Evolutionary conservation across 2,888 invertebrate species (phyloP), one percentile per base, ranked within the genome.

Genomic region (Hybos culiciformis): DNA sequence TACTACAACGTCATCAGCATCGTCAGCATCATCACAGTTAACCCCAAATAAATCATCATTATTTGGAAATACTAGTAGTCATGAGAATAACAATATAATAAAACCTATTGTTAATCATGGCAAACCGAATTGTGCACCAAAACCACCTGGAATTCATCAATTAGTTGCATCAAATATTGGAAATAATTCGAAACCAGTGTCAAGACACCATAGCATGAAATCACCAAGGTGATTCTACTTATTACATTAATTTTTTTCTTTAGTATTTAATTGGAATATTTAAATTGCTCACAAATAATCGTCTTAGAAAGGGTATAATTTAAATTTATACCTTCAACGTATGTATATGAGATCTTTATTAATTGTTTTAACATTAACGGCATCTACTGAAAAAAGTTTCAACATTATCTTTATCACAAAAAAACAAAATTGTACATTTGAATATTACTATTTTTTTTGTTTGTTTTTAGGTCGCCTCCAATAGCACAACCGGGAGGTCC

Each of bases 171-270:
- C 56, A 43, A n/a, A n/a, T n/a, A n/a, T n/a, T n/a, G n/a, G n/a
- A n/a, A 61, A 61, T 54, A 61, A 61, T 42, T 62, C 59, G 48
- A 61, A 62, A 45, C 57, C 66, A 45, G 81, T 84, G 4, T 73
- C 78, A 9, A 69, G 87, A 48, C 82, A 87, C 51, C 87, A 86
- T 61, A 87, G 87, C 62, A 83, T 88, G 84, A 74, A 83, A 62
- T 73, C 80, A 53, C 84, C 86, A 20, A 77, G 84, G 66, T 83
- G 57, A 8, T 29, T 29, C 3, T n/a, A 29, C 12, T 29, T 23
- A n/a, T 29, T 29, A 29, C 12, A 5, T 12, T 26, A 12, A 5
- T 4, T 26, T 12, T 26, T 12, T 26, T 26, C n/a, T 29, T 29
- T 29, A n/a, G 12, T 29, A 12, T 29, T 29, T 29, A 29, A n/a